phyloP scores from a whole-genome alignment of 2,888 invertebrate species.

The Lomographa bimaculata region DNA sequence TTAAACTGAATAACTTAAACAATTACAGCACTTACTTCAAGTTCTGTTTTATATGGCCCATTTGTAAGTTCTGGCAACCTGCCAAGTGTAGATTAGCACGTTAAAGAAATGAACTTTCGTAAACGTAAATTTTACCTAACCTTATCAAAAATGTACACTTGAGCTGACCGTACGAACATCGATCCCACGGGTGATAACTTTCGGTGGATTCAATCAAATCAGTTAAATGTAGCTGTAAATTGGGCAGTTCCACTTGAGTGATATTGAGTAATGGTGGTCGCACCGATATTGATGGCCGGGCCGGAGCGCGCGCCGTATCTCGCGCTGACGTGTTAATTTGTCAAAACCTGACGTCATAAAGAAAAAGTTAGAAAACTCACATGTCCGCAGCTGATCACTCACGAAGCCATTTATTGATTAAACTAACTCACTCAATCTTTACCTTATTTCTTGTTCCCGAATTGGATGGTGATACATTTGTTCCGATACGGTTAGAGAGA shows the following conservation, averaged over 20 bases:
- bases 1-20: no score
- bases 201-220: constrained; percentile 75
- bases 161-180: constrained; percentile 40
- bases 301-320: constrained; percentile 59
- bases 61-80: no score
- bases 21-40: no score
- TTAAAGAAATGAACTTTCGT: constrained; percentile 1
- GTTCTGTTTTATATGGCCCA: no score
- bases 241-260: constrained; percentile 78
- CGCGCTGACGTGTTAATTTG: constrained; percentile 72
- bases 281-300: constrained; percentile 71
- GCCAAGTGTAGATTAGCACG: background rate
- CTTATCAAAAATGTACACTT: constrained; percentile 24
- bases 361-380: constrained; percentile 59
- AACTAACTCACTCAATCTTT: background rate
- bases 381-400: constrained; percentile 31
- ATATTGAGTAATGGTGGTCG: constrained; percentile 76
- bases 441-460: background rate
- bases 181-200: constrained; percentile 59
- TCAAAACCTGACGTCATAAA: constrained; percentile 70
- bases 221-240: constrained; percentile 81
- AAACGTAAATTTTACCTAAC: constrained; percentile 5
- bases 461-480: background rate
- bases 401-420: constrained; percentile 32
- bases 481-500: constrained; percentile 19